These are phyloP conservation scores for Malurus melanocephalus DNA, from an alignment of 2,113 vertebrate genomes.

Conservation along the genomic window DNA sequence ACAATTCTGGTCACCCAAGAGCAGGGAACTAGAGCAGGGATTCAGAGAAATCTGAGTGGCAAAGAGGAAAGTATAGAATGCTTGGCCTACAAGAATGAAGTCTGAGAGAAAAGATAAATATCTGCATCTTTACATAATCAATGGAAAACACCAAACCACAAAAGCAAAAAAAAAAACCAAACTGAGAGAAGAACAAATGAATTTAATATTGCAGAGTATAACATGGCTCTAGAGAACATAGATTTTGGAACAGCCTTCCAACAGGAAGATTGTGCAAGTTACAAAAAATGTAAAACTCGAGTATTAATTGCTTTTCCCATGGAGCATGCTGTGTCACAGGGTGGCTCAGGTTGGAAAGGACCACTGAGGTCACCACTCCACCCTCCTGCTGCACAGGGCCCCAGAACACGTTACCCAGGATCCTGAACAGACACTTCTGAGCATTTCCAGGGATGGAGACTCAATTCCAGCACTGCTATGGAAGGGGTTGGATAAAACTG, in stretches of 20 bases:
- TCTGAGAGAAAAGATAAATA: neutral
- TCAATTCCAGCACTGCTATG: neutral
- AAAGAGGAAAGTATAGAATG: neutral
- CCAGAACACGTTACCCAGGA: fast-evolving
- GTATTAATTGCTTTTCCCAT: neutral
- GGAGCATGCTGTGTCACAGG: neutral
- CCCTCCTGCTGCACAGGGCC: neutral
- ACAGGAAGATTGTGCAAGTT: neutral
- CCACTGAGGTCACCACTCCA: neutral
- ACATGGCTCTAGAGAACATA: neutral
- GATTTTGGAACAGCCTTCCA: neutral
- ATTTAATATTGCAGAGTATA: neutral
- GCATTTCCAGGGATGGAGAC: neutral
- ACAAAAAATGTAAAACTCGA: neutral
- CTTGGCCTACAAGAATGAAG: neutral
- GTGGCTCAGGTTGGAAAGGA: neutral
- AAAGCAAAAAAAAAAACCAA: fast-evolving
- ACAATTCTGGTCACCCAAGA: neutral
- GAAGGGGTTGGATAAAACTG: neutral
- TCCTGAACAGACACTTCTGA: fast-evolving
- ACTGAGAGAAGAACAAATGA: neutral
- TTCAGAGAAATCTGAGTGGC: neutral
- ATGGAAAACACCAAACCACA: neutral
- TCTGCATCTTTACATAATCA: neutral
- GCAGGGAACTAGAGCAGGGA: neutral